Conservation (phyloP, 2,888 invertebrate genomes). For the Stratiomys singularior region DNA sequence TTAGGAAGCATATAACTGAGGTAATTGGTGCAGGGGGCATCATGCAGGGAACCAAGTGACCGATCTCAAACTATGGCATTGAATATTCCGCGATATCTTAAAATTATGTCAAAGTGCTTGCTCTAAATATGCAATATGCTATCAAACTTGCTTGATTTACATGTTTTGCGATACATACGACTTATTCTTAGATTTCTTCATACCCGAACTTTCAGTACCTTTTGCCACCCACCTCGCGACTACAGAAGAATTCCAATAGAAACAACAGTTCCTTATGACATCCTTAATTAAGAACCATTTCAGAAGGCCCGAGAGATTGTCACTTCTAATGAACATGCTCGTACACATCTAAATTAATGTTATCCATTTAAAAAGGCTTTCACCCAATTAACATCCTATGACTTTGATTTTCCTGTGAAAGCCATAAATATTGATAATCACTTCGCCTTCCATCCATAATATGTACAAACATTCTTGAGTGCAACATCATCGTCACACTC, state of each 20-base stretch:
- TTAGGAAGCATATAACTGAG: no score
- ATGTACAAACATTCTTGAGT: not conserved
- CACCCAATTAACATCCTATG: conserved; percentile 35
- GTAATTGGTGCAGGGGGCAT: no score
- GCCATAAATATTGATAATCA: conserved; percentile 46
- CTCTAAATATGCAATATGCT: no score
- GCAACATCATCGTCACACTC: not conserved
- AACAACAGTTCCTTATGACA: not conserved
- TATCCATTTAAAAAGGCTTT: conserved; percentile 16
- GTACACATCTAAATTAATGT: conserved; percentile 21
- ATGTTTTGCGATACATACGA: no score
- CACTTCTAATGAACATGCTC: not conserved
- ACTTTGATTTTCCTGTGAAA: conserved; percentile 37
- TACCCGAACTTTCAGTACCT: no score
- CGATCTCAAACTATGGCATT: no score
- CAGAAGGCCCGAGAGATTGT: conserved; percentile 10
- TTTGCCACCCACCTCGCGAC: conserved; percentile 14
- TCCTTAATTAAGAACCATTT: conserved; percentile 35
- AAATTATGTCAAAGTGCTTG: no score
- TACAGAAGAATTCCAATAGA: not conserved
- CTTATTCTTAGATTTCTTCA: no score
- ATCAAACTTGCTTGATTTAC: no score
- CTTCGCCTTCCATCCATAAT: not conserved
- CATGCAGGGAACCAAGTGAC: no score
- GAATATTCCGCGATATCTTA: no score